Base-by-base conservation (phyloP, 2,888 invertebrate species). In the Arenicola marina region DNA sequence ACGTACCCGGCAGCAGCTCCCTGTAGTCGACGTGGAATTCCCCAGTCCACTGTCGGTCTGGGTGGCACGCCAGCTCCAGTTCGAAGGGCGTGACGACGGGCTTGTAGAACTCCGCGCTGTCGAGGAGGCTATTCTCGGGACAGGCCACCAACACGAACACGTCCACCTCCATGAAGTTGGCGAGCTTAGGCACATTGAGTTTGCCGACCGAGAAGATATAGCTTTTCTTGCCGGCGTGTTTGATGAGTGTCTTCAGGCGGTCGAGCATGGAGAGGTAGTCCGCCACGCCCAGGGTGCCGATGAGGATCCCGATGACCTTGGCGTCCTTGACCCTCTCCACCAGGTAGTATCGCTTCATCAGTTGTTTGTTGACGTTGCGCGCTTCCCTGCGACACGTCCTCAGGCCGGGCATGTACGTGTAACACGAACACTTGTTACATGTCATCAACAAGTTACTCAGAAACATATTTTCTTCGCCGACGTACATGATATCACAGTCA, bases 171-270 rank as follows among this genome's bases (percentile, higher is more conserved):
- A 91, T 89, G 82, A 97, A 95, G 85, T 99, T 99, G 0, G 95
- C 95, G 65, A 99, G 85, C 83, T 99, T 99, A 0, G 93, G 91
- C 15, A 92, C 91, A 85, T 94, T 97, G 2, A 95, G 91, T 81
- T 95, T 95, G 3, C 97, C 98, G 59, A 98, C 92, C 29, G 92
- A 92, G 60, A 98, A 89, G 51, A 93, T 90, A 78, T 97, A 96
- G 68, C 90, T 90, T 80, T 93, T 95, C 78, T 95, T 95, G 0
- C 90, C 90, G 61, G 90, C 89, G 1, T 86, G 83, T 74, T 88
- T 89, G 44, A 93, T 89, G 57, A 94, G 84, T 57, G 86, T 82
- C 80, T 92, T 90, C 72, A 95, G 84, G 61, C 90, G 87, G n/a
- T 87, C 86, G 11, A 95, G 89, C 7, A 91, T 88, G 61, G 89